phyloP scores from a whole-genome alignment of 1,140 invertebrate species.

The Drosophila carrolli region DNA sequence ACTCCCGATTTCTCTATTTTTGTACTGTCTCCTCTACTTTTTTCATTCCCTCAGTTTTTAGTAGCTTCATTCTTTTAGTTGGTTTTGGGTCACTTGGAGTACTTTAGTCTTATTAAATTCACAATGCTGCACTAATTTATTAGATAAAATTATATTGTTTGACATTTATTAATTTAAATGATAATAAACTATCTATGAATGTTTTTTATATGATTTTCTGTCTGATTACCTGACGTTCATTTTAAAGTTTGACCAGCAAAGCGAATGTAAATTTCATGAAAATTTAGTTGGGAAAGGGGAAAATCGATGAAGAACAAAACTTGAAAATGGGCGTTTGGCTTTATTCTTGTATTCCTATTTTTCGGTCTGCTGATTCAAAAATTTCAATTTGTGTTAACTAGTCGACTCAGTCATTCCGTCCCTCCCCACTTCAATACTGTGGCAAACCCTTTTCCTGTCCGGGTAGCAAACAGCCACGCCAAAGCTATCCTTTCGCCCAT shows the following conservation, averaged over 20 bases:
- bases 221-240: no score
- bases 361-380: constrained; percentile 8
- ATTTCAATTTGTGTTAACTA: constrained; percentile 20
- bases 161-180: background rate
- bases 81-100: background rate
- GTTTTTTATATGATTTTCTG: no score
- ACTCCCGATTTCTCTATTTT: constrained; percentile 4
- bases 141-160: background rate
- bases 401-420: constrained; percentile 4
- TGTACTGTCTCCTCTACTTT: background rate
- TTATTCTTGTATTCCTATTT: constrained; percentile 4
- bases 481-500: constrained; percentile 17
- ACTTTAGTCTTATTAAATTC: constrained; percentile 1
- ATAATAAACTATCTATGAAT: background rate
- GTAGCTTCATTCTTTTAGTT: background rate
- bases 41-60: background rate
- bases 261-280: no score
- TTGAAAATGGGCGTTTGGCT: background rate
- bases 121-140: background rate
- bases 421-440: background rate
- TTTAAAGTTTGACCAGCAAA: no score
- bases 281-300: no score
- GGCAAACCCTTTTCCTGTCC: constrained; percentile 19
- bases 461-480: constrained; percentile 9
- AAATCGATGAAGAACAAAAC: background rate